Conservation (phyloP, 2,797 vertebrate species). For the Myiothlypis coronata region DNA sequence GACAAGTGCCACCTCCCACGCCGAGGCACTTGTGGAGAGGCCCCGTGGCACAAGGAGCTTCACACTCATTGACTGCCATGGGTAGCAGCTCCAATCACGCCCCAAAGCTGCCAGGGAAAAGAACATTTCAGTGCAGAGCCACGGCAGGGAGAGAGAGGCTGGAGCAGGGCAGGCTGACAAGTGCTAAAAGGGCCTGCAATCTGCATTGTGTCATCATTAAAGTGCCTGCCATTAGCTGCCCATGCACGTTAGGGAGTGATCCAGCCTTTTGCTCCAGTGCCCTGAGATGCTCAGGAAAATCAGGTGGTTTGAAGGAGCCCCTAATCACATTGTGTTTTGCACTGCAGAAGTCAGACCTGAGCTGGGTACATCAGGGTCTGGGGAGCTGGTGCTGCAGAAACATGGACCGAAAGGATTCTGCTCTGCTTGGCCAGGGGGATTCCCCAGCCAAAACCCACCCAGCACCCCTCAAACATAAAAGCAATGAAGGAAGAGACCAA, state of each 20-base stretch:
- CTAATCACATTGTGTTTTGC: not conserved
- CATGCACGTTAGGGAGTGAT: not conserved
- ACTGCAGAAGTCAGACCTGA: not conserved
- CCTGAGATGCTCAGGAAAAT: not conserved
- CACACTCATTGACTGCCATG: not conserved
- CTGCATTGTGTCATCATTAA: not conserved
- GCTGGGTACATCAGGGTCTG: not conserved
- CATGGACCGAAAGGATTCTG: accelerated
- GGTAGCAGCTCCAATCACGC: not conserved
- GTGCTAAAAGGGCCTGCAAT: not conserved
- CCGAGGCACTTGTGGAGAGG: not conserved
- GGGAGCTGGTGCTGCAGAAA: not conserved
- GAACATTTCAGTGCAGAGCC: not conserved
- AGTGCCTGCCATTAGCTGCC: not conserved
- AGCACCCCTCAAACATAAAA: not conserved
- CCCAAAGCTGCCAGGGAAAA: slow-evolving; percentile 34
- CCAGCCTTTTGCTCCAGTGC: not conserved
- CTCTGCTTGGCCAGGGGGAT: not conserved
- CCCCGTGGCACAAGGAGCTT: not conserved
- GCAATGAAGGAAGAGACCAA: not conserved
- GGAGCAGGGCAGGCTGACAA: slow-evolving; percentile 36
- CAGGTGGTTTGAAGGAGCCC: not conserved
- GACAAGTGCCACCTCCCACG: not conserved
- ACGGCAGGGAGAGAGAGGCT: not conserved
- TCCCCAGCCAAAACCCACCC: not conserved